Evolutionary conservation across 1,140 invertebrate genomes (phyloP).

Genomic region (Zaprionus davidi): DNA sequence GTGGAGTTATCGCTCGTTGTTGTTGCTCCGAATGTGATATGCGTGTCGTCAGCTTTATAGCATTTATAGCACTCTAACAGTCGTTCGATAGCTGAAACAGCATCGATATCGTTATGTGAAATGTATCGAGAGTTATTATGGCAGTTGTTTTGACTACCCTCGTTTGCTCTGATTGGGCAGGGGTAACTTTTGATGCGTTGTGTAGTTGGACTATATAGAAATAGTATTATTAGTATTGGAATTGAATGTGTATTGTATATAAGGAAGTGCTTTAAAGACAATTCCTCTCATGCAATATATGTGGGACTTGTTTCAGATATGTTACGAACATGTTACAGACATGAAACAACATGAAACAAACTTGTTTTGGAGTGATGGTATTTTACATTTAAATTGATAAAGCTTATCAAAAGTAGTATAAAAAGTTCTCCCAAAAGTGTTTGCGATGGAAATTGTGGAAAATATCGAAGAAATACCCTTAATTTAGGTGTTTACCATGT

Average conservation of each 20-base stretch:
- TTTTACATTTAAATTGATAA: too few relatives aligned
- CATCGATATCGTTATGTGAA: slow-evolving; percentile 3
- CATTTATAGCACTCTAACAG: slow-evolving; percentile 5
- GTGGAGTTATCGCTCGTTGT: slow-evolving; percentile 18
- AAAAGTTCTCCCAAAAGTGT: too few relatives aligned
- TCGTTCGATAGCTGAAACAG: background rate
- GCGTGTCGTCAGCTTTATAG: slow-evolving; percentile 1
- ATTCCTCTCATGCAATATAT: too few relatives aligned
- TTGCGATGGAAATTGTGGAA: too few relatives aligned
- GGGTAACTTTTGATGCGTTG: background rate
- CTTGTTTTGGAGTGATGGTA: too few relatives aligned
- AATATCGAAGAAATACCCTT: too few relatives aligned
- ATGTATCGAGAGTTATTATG: slow-evolving; percentile 4
- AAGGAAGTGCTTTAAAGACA: background rate
- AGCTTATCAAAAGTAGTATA: too few relatives aligned
- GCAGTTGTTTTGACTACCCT: background rate
- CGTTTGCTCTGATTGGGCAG: background rate
- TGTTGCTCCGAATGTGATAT: too few relatives aligned
- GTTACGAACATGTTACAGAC: too few relatives aligned
- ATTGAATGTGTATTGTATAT: background rate
- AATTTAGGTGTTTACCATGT: too few relatives aligned
- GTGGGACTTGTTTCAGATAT: too few relatives aligned
- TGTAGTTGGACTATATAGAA: background rate
- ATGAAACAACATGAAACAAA: too few relatives aligned
- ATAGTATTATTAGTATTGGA: background rate